Percentiles rank a stretch among this genome's conserved stretches.
Evolutionary conservation across 1,140 invertebrate genomes (phyloP).

Genomic region (Bombyx mori): DNA sequence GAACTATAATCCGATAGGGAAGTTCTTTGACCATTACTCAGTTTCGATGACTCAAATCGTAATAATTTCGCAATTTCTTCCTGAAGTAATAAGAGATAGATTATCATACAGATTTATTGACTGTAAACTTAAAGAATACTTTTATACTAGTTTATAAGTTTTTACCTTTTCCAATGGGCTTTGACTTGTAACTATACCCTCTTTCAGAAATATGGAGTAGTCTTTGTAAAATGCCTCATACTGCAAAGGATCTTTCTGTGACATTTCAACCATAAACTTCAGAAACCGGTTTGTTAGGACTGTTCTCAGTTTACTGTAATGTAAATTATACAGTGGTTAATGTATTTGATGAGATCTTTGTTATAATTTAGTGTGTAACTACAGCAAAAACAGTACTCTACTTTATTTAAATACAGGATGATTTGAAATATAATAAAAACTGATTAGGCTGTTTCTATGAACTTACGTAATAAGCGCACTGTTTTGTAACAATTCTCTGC

Average conservation of each 20-base stretch:
- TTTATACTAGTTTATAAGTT: background rate
- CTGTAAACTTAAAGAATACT: background rate
- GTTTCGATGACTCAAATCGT: slow-evolving; percentile 92
- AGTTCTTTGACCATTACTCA: slow-evolving; percentile 80
- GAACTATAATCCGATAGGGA: slow-evolving; percentile 90
- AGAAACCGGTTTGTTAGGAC: slow-evolving; percentile 90
- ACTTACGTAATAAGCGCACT: slow-evolving; percentile 88
- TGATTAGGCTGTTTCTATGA: background rate
- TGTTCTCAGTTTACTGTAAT: slow-evolving; percentile 84
- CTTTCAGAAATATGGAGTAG: slow-evolving; percentile 94
- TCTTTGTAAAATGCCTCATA: slow-evolving; percentile 93
- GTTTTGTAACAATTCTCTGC: slow-evolving; percentile 95
- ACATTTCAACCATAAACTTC: slow-evolving; percentile 88
- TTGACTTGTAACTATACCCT: slow-evolving; percentile 90
- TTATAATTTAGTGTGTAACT: too few species aligned
- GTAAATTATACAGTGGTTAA: slow-evolving; percentile 6
- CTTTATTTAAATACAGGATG: background rate
- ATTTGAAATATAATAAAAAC: background rate
- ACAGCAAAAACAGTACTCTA: too few species aligned
- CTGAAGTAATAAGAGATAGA: slow-evolving; percentile 65
- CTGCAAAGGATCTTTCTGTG: slow-evolving; percentile 86
- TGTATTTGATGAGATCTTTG: too few species aligned
- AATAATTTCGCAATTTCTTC: slow-evolving; percentile 94
- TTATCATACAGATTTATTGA: background rate
- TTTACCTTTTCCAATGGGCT: slow-evolving; percentile 86